Evolutionary conservation across 2,888 invertebrate genomes (phyloP).

Genomic region (Leucophenga montana): DNA sequence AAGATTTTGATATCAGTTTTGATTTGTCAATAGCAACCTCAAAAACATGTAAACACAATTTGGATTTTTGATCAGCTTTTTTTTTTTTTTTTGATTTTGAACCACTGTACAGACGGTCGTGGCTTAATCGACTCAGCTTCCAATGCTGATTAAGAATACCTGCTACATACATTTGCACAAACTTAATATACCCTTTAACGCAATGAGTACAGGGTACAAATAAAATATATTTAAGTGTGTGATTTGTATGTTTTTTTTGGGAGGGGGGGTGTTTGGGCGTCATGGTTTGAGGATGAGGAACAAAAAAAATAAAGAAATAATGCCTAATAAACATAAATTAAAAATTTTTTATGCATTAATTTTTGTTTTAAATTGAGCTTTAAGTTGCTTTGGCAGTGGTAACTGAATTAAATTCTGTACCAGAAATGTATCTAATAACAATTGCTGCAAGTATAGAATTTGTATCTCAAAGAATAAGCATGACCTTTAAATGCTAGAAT

Average conservation of each 20-base stretch:
- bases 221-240: background rate
- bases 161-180: too few relatives aligned
- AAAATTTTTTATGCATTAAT: constrained; percentile 36
- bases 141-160: too few relatives aligned
- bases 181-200: constrained; percentile 28
- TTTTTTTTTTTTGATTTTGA: too few relatives aligned
- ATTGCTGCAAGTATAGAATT: too few relatives aligned
- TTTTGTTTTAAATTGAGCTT: background rate
- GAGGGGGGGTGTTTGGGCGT: too few relatives aligned
- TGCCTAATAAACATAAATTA: constrained; percentile 62
- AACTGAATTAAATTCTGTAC: constrained; percentile 49
- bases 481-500: constrained; percentile 10
- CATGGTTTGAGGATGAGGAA: background rate
- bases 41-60: too few relatives aligned
- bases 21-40: too few relatives aligned
- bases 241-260: constrained; percentile 31
- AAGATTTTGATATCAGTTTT: too few relatives aligned
- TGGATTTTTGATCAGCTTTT: too few relatives aligned
- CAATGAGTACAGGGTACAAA: constrained; percentile 8
- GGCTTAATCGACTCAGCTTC: too few relatives aligned
- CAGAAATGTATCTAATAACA: too few relatives aligned
- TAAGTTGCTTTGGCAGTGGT: background rate
- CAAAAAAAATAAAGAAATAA: constrained; percentile 44
- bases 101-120: too few relatives aligned
- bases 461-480: background rate